phyloP scores from a whole-genome alignment of 1,140 invertebrate genomes.

The Drosophila pectinifera region DNA sequence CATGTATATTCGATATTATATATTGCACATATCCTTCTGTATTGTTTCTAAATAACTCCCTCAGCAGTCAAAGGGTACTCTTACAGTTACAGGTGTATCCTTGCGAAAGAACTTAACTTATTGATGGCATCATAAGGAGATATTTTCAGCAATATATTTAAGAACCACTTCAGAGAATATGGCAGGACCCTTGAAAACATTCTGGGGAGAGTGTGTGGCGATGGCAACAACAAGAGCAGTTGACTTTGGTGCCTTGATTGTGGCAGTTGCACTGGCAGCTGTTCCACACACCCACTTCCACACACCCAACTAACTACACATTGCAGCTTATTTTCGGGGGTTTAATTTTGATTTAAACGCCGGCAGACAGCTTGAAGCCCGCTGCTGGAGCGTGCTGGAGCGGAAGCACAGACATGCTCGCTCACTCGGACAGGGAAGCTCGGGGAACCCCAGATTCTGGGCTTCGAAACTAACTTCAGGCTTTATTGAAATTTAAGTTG shows the following conservation, averaged over 20 bases:
- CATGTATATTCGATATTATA: too few relatives aligned
- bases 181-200: conserved; percentile 12
- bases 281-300: conserved; percentile 1
- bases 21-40: too few relatives aligned
- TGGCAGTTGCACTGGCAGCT: conserved; percentile 50
- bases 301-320: background rate
- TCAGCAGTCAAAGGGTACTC: too few relatives aligned
- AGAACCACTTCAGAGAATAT: conserved; percentile 22
- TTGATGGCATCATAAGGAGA: conserved; percentile 5
- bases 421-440: conserved; percentile 52
- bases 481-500: conserved; percentile 72
- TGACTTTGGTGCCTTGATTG: conserved; percentile 73
- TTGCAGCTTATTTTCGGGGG: conserved; percentile 72
- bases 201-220: conserved; percentile 30
- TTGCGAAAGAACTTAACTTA: conserved; percentile 1
- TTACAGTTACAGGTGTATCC: conserved; percentile 11
- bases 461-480: conserved; percentile 13
- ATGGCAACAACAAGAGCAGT: conserved; percentile 36
- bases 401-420: conserved; percentile 64
- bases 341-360: conserved; percentile 83
- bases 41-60: background rate
- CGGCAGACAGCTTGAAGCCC: conserved; percentile 68
- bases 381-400: conserved; percentile 56
- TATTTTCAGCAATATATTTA: conserved; percentile 17
- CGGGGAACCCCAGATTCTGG: background rate